Evolutionary conservation across 1,140 invertebrate species (phyloP), one percentile per base, ranked within the genome.

Genomic region (Homarus americanus): DNA sequence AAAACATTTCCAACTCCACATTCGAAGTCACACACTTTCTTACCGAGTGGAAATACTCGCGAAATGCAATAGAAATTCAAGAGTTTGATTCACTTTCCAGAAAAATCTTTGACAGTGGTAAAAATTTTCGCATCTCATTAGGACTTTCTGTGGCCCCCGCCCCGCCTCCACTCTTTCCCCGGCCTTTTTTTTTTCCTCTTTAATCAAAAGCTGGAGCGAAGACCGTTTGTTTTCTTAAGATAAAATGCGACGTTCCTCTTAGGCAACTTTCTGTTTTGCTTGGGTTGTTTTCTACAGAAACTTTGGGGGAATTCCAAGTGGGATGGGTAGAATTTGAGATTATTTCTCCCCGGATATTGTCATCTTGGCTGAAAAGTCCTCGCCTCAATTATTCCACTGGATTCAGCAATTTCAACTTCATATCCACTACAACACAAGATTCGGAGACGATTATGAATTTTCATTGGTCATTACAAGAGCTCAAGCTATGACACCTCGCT

Each of bases 31-130:
- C 87, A 80, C 78, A 63, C 87, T 76, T 90, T 76, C 80, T 83
- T 75, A 58, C 63, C 41, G 72, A 2, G 49, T 24, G 53, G 87
- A 83, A 90, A 90, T 90, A 90, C 87, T 90, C 79, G 80, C 87
- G 87, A 90, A 90, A 90, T 84, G 87, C 87, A 90, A 90, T 90
- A 90, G 87, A 90, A 90, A 84, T 90, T 90, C 87, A 90, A 90
- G 87, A 90, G 87, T 90, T 90, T 90, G 87, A 90, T 90, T 90
- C 87, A 90, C 87, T 90, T 90, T 90, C 87, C 80, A 32, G 80
- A 90, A 90, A 90, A 86, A 76, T 86, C 69, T 83, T 75, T 63
- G 82, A 75, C 79, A 82, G 87, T 78, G 87, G 87, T 83, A 90
- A 90, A 90, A 90, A 83, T 84, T 83, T 83, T 90, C 87, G 87